phyloP scores from a whole-genome alignment of 2,113 vertebrate species.

The Phainopepla nitens region DNA sequence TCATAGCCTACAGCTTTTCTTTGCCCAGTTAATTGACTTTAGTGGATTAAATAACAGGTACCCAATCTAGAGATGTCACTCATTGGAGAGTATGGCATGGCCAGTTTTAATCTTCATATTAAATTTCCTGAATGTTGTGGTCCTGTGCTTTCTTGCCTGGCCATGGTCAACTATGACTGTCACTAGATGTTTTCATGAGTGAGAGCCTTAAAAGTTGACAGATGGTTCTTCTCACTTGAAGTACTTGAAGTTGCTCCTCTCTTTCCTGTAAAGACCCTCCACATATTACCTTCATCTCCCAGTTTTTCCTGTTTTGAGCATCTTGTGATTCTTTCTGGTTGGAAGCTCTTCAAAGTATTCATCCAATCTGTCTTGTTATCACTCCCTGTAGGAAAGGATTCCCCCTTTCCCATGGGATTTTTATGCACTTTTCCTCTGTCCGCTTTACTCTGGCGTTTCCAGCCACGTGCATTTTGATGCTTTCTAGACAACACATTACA shows the following conservation, averaged over 20 bases:
- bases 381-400: background rate
- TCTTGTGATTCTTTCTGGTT: background rate
- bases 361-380: background rate
- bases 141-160: rapidly evolving
- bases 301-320: background rate
- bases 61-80: background rate
- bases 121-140: background rate
- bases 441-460: background rate
- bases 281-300: background rate
- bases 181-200: background rate
- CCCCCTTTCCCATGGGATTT: background rate
- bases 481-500: background rate
- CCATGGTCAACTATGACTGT: background rate
- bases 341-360: background rate
- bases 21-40: background rate
- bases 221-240: background rate
- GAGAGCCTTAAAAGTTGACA: background rate
- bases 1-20: background rate
- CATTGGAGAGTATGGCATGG: background rate
- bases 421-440: background rate
- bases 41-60: background rate
- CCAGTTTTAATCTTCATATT: background rate
- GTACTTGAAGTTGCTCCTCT: background rate
- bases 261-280: background rate
- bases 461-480: background rate